Evolutionary conservation across 2,888 invertebrate species (phyloP).

Genomic region (Tachina lurida): DNA sequence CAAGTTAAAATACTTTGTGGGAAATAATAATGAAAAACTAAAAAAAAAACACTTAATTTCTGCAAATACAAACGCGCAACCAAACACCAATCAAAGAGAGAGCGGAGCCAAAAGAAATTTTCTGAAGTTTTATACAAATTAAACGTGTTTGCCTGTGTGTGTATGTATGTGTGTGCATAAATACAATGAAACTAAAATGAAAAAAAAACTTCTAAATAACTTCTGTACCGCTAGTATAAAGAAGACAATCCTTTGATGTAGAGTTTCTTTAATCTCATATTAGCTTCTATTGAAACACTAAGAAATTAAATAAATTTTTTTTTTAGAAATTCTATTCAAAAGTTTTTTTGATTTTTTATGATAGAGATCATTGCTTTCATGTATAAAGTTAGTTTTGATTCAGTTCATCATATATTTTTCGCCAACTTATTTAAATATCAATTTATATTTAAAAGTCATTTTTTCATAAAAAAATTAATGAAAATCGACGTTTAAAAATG

Average conservation of each 20-base stretch:
- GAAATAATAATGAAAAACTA: constrained; percentile 16
- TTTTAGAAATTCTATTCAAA: neutral
- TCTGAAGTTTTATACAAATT: constrained; percentile 45
- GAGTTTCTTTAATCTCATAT: constrained; percentile 55
- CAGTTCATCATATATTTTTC: no score
- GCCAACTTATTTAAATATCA: no score
- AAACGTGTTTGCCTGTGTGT: neutral
- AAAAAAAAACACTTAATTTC: constrained; percentile 22
- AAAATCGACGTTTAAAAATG: no score
- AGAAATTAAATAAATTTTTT: constrained; percentile 12
- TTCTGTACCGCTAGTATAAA: constrained; percentile 19
- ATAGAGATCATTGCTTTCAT: constrained; percentile 1
- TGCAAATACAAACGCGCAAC: constrained; percentile 40
- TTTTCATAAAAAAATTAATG: no score
- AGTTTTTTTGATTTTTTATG: neutral
- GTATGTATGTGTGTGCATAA: neutral
- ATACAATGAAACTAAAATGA: constrained; percentile 23
- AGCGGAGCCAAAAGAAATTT: constrained; percentile 61
- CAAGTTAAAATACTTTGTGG: constrained; percentile 63
- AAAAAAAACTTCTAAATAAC: constrained; percentile 39
- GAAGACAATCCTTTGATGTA: constrained; percentile 58
- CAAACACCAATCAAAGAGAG: constrained; percentile 69
- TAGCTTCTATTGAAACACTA: constrained; percentile 35
- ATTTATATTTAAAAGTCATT: no score
- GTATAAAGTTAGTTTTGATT: neutral